Conservation (phyloP, 2,113 vertebrate genomes). For the Neodon shergylaensis region DNA sequence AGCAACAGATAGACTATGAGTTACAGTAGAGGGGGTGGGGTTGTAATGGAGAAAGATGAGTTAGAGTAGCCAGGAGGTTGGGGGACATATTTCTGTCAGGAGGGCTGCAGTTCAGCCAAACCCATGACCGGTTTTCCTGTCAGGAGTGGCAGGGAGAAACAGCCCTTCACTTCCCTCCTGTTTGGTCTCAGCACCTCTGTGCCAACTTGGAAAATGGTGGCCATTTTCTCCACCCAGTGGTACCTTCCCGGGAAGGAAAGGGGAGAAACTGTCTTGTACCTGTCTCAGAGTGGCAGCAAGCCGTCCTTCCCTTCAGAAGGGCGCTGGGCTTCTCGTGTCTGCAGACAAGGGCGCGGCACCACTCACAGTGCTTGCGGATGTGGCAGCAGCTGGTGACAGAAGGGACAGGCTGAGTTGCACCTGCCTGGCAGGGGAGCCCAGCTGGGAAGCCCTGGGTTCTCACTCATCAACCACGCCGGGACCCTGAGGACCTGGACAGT, state of each 20-base stretch:
- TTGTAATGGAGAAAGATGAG: neutral
- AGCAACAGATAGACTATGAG: neutral
- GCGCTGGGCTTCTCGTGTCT: slow-evolving; percentile 87
- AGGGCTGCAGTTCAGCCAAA: neutral
- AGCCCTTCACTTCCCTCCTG: neutral
- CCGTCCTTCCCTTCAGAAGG: slow-evolving; percentile 86
- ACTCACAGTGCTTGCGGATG: slow-evolving; percentile 88
- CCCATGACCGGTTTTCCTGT: neutral
- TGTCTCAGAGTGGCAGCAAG: slow-evolving; percentile 90
- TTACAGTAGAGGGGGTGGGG: neutral
- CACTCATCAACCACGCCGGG: neutral
- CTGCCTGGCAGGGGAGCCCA: neutral
- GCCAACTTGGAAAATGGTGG: neutral
- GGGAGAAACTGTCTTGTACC: slow-evolving; percentile 80
- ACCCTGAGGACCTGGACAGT: neutral
- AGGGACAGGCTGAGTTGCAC: neutral
- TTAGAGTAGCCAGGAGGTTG: fast-evolving
- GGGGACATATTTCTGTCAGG: neutral
- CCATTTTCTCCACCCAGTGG: neutral
- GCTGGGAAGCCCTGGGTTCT: neutral
- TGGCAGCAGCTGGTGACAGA: slow-evolving; percentile 90
- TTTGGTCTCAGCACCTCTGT: neutral
- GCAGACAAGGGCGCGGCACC: slow-evolving; percentile 84
- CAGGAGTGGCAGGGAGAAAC: neutral
- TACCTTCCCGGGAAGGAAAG: neutral